phyloP scores from a whole-genome alignment of 2,888 invertebrate genomes.

The Miltochrista miniata region DNA sequence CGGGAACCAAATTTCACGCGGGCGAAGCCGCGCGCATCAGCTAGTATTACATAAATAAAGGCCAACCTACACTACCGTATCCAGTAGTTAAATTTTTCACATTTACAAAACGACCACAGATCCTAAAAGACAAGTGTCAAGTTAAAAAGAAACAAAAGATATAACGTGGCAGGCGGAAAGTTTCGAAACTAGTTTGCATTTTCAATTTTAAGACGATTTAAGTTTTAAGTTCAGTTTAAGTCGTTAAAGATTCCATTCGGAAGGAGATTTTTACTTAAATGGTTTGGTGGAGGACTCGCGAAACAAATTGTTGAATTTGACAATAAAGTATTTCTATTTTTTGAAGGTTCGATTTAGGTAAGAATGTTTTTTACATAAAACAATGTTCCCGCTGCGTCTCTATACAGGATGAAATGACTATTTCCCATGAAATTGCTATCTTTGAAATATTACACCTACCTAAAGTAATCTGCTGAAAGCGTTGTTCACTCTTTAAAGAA shows the following conservation, averaged over 20 bases:
- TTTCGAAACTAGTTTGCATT: constrained; percentile 70
- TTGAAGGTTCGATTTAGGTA: neutral
- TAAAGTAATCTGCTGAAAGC: too few relatives aligned
- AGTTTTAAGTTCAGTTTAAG: constrained; percentile 69
- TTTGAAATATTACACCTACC: too few relatives aligned
- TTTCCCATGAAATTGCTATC: too few relatives aligned
- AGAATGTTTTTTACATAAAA: neutral
- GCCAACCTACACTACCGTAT: too few relatives aligned
- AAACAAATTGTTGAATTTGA: constrained; percentile 22
- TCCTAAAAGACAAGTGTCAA: constrained; percentile 11
- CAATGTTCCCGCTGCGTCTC: neutral
- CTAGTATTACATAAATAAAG: too few relatives aligned
- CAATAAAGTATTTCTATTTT: neutral
- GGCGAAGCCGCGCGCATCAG: too few relatives aligned
- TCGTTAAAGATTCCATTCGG: constrained; percentile 61
- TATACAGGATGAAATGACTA: too few relatives aligned
- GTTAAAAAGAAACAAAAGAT: constrained; percentile 48
- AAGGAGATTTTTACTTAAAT: constrained; percentile 59
- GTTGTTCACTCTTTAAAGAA: too few relatives aligned
- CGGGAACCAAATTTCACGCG: too few relatives aligned
- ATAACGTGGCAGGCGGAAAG: constrained; percentile 44
- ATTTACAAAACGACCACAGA: constrained; percentile 16
- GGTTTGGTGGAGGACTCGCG: constrained; percentile 34
- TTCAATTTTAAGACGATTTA: constrained; percentile 78
- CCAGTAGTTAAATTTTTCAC: too few relatives aligned